A percentile compares a stretch with the other conserved stretches of the same genome.
These are phyloP conservation scores for Gallinago nigripennis DNA, from an alignment of 2,797 vertebrate genomes.

Conservation along the genomic window DNA sequence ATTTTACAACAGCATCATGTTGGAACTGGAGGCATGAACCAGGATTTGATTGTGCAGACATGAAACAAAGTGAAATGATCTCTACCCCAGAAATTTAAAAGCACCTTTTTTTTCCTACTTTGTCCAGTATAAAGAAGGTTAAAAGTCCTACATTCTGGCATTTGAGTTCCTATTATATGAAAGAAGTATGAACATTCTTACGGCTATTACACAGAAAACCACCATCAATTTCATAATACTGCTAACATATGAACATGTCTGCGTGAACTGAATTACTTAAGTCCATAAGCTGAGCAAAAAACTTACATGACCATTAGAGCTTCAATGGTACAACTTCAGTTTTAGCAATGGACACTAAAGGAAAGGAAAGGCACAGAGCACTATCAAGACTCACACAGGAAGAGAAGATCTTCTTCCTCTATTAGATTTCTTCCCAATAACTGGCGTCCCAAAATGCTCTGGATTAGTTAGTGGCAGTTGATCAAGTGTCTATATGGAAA, in stretches of 20 bases:
- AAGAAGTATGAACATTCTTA: not conserved
- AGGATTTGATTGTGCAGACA: not conserved
- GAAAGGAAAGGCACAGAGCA: not conserved
- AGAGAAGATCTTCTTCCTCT: constrained; percentile 92
- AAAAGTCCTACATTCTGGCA: not conserved
- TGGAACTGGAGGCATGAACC: not conserved
- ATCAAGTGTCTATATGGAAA: constrained; percentile 87
- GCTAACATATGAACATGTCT: not conserved
- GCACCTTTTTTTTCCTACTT: not conserved
- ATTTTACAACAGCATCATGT: not conserved
- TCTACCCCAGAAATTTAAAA: not conserved
- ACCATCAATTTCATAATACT: not conserved
- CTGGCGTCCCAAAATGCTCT: constrained; percentile 97
- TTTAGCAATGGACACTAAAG: not conserved
- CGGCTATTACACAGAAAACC: not conserved
- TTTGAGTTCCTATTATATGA: not conserved
- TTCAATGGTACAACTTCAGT: not conserved
- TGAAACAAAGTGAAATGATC: not conserved
- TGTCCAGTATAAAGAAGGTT: not conserved
- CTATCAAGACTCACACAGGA: constrained; percentile 87
- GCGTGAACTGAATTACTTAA: not conserved
- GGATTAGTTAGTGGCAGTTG: constrained; percentile 97
- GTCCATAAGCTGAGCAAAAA: not conserved
- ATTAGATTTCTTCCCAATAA: constrained; percentile 96
- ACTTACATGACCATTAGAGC: not conserved